Evolutionary conservation across 2,113 vertebrate genomes (phyloP), one percentile per base, ranked within the genome.

Genomic region (Cebidichthys violaceus): DNA sequence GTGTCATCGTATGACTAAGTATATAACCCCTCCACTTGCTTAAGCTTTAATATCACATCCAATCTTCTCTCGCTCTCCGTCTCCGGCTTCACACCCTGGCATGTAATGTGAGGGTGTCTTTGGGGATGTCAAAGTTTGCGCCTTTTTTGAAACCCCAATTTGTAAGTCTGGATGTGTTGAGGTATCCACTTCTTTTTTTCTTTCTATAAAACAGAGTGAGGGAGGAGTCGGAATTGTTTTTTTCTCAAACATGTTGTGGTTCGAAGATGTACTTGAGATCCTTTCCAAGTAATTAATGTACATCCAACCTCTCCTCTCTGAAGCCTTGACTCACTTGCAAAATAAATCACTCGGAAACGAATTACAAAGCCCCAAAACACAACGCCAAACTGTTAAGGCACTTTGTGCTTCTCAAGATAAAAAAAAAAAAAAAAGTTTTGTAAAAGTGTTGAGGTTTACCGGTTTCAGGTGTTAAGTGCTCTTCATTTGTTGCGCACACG

Each of bases 1-100:
- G 89, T 93, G 93, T 91, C 91, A 89, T 91, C 79, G 15, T 81
- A 90, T 83, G 90, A 89, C 90, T 89, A 86, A 88, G 89, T 87
- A 68, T 81, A 91, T 86, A 92, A 88, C 89, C 88, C 61, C 60
- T 89, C 87, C 54, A 70, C 81, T 66, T 17, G 45, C 85, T 77
- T 70, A 45, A 84, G 84, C 75, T 64, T 88, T 85, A 68, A 92
- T 83, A 88, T 88, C 89, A 86, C 50, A 90, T 86, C 81, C 89
- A 77, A 86, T 90, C 77, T 80, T 13, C 69, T 80, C 41, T 70
- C 33, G 18, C 75, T 72, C 41, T 2, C 37, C 47, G 75, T 76
- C 74, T 83, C 52, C 37, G 31, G 50, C 66, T 64, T 83, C 81
- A 52, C 82, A 66, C 55, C 60, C 61, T 59, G 22, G 4, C 6